phyloP scores from a whole-genome alignment of 2,888 invertebrate genomes.

The Nephrotoma appendiculata region DNA sequence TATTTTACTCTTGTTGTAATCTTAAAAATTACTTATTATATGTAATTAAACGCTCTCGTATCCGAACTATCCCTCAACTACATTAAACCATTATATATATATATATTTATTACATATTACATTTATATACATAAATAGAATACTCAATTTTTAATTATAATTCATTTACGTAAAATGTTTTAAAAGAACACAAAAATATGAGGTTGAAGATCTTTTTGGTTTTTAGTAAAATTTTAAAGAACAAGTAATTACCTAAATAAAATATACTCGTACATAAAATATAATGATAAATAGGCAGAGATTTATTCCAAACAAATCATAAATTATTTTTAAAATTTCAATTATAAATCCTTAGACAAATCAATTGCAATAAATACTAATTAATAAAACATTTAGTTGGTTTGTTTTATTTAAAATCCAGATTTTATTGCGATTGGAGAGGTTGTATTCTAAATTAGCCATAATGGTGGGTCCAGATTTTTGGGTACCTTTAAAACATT shows the following conservation, averaged over 20 bases:
- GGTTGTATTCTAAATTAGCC: too few species aligned
- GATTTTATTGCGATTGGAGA: too few species aligned
- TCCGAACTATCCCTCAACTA: neutral
- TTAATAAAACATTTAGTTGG: neutral
- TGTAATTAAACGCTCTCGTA: neutral
- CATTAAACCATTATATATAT: neutral
- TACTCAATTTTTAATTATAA: neutral
- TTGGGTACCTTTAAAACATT: too few species aligned
- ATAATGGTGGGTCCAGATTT: too few species aligned
- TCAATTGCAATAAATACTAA: neutral
- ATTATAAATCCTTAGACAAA: neutral
- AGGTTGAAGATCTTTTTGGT: neutral
- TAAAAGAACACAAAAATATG: neutral
- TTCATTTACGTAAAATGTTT: neutral
- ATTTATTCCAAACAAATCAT: neutral
- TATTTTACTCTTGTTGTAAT: neutral
- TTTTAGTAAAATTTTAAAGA: neutral
- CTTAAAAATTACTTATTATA: neutral
- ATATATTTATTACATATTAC: neutral
- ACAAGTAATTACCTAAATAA: neutral
- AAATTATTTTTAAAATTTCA: neutral
- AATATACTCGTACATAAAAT: neutral
- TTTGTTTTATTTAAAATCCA: neutral
- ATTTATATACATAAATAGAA: neutral
- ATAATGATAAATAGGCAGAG: neutral